phyloP scores from a whole-genome alignment of 2,888 invertebrate genomes.

The Ectemnius lituratus region DNA sequence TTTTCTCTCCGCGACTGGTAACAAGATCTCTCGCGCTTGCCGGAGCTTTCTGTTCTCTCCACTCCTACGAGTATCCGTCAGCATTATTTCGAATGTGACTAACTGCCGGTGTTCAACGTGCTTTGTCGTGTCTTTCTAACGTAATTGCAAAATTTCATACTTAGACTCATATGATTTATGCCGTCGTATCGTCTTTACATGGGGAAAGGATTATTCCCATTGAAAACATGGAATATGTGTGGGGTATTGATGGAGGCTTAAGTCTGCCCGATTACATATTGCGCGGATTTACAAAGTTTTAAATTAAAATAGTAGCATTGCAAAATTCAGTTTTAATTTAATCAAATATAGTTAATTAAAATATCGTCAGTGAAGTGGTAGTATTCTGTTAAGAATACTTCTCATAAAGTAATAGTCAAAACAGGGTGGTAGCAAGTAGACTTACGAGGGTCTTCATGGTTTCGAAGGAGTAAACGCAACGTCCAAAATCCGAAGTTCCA shows the following conservation, averaged over 20 bases:
- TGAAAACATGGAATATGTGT: neutral
- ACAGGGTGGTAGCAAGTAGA: conserved; percentile 28
- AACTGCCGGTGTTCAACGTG: neutral
- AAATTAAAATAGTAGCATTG: too few relatives aligned
- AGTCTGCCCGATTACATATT: too few relatives aligned
- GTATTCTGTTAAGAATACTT: too few relatives aligned
- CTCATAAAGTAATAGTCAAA: neutral
- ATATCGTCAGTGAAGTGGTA: too few relatives aligned
- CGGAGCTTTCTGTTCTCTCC: neutral
- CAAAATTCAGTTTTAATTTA: too few relatives aligned
- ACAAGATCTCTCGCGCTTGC: neutral
- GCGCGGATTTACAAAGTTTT: too few relatives aligned
- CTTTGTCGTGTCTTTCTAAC: neutral
- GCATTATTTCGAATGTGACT: conserved; percentile 1
- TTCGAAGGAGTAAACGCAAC: neutral
- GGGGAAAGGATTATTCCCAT: neutral
- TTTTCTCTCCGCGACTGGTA: neutral
- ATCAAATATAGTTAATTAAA: too few relatives aligned
- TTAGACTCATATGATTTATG: too few relatives aligned
- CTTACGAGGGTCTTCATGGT: conserved; percentile 70
- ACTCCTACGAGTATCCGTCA: neutral
- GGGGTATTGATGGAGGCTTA: neutral
- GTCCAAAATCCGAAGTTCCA: too few relatives aligned
- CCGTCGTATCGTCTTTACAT: neutral
- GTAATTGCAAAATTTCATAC: neutral